Conservation (phyloP, 1,140 invertebrate species). For the Nixonia krombeini region DNA sequence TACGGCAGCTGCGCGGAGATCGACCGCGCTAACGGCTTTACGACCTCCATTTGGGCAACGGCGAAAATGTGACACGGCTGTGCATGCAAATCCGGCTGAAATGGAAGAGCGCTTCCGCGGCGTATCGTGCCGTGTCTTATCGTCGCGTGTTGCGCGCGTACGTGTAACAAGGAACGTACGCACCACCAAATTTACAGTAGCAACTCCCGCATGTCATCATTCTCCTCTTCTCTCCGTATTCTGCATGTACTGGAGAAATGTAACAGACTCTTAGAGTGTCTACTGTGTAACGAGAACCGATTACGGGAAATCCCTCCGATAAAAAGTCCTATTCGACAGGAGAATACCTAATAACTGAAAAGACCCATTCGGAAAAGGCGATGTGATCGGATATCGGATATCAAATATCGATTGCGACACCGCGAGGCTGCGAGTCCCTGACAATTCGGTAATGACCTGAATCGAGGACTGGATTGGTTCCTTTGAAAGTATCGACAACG, state of each 20-base stretch:
- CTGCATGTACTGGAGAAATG: not conserved
- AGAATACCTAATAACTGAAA: too few species aligned
- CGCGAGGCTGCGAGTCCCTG: conserved; percentile 48
- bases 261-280: not conserved
- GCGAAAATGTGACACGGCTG: conserved; percentile 59
- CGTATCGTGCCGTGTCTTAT: conserved; percentile 53
- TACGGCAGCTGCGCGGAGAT: conserved; percentile 44
- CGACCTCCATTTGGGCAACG: conserved; percentile 64
- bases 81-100: conserved; percentile 55
- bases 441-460: conserved; percentile 60
- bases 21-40: conserved; percentile 56
- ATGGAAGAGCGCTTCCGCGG: conserved; percentile 24
- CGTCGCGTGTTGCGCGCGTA: conserved; percentile 34
- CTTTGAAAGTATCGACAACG: conserved; percentile 36
- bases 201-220: too few species aligned
- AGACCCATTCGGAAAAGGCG: too few species aligned
- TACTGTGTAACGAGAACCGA: not conserved
- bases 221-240: not conserved
- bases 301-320: too few species aligned
- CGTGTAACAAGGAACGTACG: too few species aligned
- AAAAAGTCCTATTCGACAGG: too few species aligned
- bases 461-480: conserved; percentile 50
- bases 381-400: too few species aligned
- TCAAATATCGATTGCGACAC: conserved; percentile 24
- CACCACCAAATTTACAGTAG: too few species aligned